Evolutionary conservation across 1,140 invertebrate species (phyloP).

Genomic region (Caerostris extrusa): DNA sequence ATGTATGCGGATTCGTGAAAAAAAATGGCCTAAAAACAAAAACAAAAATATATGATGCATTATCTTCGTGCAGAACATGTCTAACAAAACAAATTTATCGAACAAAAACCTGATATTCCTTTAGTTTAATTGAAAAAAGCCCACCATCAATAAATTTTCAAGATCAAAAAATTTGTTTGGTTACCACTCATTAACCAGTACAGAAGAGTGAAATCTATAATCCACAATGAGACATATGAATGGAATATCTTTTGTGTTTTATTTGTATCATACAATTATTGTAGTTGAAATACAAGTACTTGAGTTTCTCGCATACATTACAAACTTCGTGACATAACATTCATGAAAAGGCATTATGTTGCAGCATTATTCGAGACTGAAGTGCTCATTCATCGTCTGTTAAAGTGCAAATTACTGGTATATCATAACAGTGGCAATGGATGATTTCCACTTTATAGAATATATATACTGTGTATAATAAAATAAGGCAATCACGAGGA

Average conservation of each 20-base stretch:
- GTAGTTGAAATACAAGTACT: neutral
- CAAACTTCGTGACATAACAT: neutral
- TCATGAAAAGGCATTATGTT: neutral
- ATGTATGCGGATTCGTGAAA: no score
- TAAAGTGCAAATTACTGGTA: constrained; percentile 31
- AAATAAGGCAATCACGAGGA: neutral
- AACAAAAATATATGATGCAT: no score
- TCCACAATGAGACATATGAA: no score
- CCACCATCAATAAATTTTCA: no score
- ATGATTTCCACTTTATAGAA: neutral
- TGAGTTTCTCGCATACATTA: neutral
- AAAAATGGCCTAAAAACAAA: no score
- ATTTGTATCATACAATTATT: neutral
- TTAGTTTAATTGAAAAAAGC: no score
- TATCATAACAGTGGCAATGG: neutral
- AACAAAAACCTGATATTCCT: no score
- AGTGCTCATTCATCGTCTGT: neutral
- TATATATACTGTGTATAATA: neutral
- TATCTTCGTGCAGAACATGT: no score
- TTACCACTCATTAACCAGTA: no score
- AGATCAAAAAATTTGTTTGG: no score
- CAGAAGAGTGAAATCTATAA: no score
- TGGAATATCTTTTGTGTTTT: neutral
- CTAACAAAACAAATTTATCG: no score
- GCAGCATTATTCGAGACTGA: neutral